Conservation (phyloP, 2,113 vertebrate species). For the Clarias gariepinus region DNA sequence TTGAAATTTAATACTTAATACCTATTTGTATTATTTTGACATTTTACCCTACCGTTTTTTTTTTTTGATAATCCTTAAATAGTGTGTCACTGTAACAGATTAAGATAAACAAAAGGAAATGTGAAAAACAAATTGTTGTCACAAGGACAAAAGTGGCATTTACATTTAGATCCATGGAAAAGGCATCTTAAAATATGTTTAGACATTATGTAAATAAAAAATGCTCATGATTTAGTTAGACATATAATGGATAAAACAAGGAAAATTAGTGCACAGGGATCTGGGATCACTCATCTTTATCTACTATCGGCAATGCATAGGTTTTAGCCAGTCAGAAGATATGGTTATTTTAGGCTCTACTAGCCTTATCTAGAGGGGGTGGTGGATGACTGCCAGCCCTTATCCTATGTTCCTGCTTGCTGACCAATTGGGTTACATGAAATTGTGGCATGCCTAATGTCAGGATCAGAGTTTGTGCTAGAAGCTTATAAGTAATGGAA, state of each 20-base stretch:
- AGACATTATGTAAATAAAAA: not conserved
- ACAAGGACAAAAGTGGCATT: not conserved
- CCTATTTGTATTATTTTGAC: not conserved
- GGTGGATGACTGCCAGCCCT: slow-evolving; percentile 69
- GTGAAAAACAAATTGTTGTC: not conserved
- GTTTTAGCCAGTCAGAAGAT: slow-evolving; percentile 74
- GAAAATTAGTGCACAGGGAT: not conserved
- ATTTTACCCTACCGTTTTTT: not conserved
- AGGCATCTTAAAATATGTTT: not conserved
- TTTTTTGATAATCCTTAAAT: not conserved
- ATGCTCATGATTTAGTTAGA: not conserved
- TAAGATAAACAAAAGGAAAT: not conserved
- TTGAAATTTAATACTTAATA: not conserved
- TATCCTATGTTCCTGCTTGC: slow-evolving; percentile 52
- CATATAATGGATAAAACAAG: not conserved
- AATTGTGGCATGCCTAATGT: slow-evolving; percentile 68
- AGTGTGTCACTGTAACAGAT: not conserved
- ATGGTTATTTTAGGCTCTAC: slow-evolving; percentile 79
- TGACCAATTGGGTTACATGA: slow-evolving; percentile 73
- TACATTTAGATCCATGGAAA: not conserved
- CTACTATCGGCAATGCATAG: slow-evolving; percentile 42
- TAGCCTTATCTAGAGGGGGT: slow-evolving; percentile 79
- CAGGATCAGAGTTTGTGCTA: slow-evolving; percentile 51
- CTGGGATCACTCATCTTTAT: slow-evolving; percentile 65
- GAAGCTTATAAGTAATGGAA: slow-evolving; percentile 53